phyloP scores from a whole-genome alignment of 2,113 vertebrate species.

The Archocentrus centrarchus region DNA sequence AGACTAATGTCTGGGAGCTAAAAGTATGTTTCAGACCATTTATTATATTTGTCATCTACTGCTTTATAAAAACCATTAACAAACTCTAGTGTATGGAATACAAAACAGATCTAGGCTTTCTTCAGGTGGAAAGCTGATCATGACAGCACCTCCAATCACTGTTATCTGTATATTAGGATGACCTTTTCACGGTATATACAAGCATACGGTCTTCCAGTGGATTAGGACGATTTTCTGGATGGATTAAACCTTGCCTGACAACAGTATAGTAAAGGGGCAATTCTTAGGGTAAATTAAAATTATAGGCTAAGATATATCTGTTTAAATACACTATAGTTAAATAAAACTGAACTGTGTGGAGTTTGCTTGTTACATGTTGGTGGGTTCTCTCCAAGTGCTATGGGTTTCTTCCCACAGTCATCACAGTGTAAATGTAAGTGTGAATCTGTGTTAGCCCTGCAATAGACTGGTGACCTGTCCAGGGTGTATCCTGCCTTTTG shows the following conservation, averaged over 20 bases:
- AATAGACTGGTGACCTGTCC: no score
- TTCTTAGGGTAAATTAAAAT: background rate
- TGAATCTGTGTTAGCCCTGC: no score
- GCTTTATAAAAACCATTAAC: slow-evolving; percentile 2
- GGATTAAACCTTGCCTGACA: background rate
- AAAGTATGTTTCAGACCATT: background rate
- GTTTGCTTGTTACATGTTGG: no score
- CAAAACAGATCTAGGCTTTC: background rate
- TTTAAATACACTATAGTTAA: no score
- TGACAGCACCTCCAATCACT: background rate
- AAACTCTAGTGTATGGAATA: background rate
- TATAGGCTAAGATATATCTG: background rate
- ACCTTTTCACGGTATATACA: background rate
- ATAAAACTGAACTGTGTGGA: background rate
- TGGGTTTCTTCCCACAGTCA: no score
- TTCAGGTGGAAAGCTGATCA: background rate
- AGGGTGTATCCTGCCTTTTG: no score
- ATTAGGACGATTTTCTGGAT: background rate
- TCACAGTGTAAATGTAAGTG: no score
- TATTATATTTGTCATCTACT: background rate
- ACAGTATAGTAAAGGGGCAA: background rate
- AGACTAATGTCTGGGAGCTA: background rate
- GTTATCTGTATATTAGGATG: background rate
- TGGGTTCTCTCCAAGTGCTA: no score
- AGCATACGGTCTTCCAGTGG: background rate